Percentiles rank a stretch among this genome's conserved stretches.
These are phyloP conservation scores for Arizona elegans DNA, from an alignment of 2,113 vertebrate species.

Conservation along the genomic window DNA sequence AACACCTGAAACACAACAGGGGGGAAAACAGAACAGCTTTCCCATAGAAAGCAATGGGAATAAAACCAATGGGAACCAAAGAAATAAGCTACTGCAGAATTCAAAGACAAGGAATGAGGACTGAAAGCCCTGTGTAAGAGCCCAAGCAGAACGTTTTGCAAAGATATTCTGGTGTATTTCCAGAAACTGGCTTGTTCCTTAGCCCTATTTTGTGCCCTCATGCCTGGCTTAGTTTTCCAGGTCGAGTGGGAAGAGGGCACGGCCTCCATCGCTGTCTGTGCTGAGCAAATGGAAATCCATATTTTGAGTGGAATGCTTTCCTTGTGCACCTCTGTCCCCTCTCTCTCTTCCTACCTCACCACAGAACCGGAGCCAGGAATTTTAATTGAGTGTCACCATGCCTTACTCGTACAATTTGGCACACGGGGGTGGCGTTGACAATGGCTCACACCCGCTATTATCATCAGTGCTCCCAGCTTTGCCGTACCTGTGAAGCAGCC, in stretches of 20 bases:
- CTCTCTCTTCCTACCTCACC: background rate
- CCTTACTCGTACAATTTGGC: background rate
- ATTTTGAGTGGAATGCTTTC: background rate
- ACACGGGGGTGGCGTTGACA: background rate
- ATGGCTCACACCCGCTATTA: background rate
- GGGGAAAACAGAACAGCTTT: too few relatives aligned
- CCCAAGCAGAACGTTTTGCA: background rate
- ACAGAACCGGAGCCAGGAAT: background rate
- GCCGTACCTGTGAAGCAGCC: slow-evolving; percentile 28
- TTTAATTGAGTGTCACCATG: background rate
- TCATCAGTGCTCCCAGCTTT: slow-evolving; percentile 1
- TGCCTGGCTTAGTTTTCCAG: background rate
- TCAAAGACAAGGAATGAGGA: background rate
- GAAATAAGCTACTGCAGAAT: too few relatives aligned
- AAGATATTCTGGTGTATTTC: background rate
- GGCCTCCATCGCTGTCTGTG: too few relatives aligned
- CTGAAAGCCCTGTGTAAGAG: too few relatives aligned
- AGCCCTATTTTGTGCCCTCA: too few relatives aligned
- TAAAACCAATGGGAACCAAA: too few relatives aligned
- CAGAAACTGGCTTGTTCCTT: background rate
- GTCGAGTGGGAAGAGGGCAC: too few relatives aligned
- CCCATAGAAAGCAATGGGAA: too few relatives aligned
- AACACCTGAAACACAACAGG: too few relatives aligned
- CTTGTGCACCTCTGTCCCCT: background rate
- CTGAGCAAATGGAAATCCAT: background rate